phyloP scores from a whole-genome alignment of 2,113 vertebrate genomes.

The Sorex fumeus region DNA sequence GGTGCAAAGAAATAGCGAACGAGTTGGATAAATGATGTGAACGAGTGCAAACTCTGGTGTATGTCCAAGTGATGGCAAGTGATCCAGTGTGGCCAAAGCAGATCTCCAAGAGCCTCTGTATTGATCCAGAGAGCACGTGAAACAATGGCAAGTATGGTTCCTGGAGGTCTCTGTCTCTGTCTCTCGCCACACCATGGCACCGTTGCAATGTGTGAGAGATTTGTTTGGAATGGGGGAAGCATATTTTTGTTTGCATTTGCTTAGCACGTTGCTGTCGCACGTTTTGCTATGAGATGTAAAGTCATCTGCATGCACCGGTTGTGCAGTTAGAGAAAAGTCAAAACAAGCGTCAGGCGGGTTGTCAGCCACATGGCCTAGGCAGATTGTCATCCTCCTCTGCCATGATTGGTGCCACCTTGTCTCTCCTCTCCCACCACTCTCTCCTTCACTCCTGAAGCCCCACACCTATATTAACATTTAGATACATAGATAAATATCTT shows the following conservation, averaged over 20 bases:
- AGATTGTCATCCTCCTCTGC: constrained; percentile 77
- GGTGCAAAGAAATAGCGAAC: background rate
- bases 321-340: constrained; percentile 81
- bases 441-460: background rate
- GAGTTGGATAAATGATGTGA: background rate
- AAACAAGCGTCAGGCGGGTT: constrained; percentile 81
- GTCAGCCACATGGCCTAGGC: constrained; percentile 82
- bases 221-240: constrained; percentile 84
- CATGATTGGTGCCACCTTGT: constrained; percentile 32
- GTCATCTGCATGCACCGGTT: constrained; percentile 82
- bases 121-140: background rate
- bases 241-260: constrained; percentile 87
- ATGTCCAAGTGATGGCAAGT: background rate
- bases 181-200: constrained; percentile 73
- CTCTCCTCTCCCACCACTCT: background rate
- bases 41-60: background rate
- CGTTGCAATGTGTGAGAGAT: constrained; percentile 68
- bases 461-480: background rate
- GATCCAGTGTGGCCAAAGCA: background rate
- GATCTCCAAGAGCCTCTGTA: background rate
- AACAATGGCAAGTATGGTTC: constrained; percentile 35
- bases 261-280: constrained; percentile 84
- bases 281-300: constrained; percentile 85
- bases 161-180: constrained; percentile 41
- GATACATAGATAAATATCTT: background rate